Evolutionary conservation across 1,140 invertebrate genomes (phyloP).

Genomic region (Gryon sp.): DNA sequence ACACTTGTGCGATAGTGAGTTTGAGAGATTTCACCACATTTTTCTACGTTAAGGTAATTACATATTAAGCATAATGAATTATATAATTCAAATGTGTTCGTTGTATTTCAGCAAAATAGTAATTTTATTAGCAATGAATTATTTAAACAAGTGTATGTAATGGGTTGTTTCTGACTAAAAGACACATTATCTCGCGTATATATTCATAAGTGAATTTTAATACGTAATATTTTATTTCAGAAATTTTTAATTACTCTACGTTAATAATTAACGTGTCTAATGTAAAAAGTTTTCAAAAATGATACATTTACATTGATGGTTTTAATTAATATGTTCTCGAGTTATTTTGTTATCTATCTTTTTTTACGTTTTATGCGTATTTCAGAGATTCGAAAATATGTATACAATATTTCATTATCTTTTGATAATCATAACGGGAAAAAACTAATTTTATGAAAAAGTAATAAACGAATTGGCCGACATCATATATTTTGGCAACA

Average conservation of each 20-base stretch:
- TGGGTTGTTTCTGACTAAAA: slow-evolving; percentile 58
- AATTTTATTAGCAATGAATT: slow-evolving; percentile 63
- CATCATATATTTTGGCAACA: too few species aligned
- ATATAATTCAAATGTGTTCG: slow-evolving; percentile 56
- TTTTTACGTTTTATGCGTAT: slow-evolving; percentile 3
- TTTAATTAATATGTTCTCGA: slow-evolving; percentile 38
- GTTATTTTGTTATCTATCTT: slow-evolving; percentile 7
- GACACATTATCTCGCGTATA: slow-evolving; percentile 47
- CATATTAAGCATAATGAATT: slow-evolving; percentile 55
- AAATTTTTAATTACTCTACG: slow-evolving; percentile 52
- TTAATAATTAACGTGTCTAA: slow-evolving; percentile 57
- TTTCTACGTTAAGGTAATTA: slow-evolving; percentile 44
- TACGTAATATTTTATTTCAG: slow-evolving; percentile 53
- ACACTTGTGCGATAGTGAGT: slow-evolving; percentile 18
- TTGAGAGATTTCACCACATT: slow-evolving; percentile 28
- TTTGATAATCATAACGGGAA: slow-evolving; percentile 6
- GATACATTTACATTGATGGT: slow-evolving; percentile 48
- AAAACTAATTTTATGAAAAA: slow-evolving; percentile 2
- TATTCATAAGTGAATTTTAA: slow-evolving; percentile 60
- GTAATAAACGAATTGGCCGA: too few species aligned
- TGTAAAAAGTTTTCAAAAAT: slow-evolving; percentile 47
- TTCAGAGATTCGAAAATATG: slow-evolving; percentile 3
- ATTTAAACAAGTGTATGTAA: slow-evolving; percentile 62
- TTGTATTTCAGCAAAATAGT: slow-evolving; percentile 45
- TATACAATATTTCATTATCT: slow-evolving; percentile 14